Evolutionary conservation across 1,140 invertebrate species (phyloP), one percentile per base, ranked within the genome.

Genomic region (Plutomurus gul): DNA sequence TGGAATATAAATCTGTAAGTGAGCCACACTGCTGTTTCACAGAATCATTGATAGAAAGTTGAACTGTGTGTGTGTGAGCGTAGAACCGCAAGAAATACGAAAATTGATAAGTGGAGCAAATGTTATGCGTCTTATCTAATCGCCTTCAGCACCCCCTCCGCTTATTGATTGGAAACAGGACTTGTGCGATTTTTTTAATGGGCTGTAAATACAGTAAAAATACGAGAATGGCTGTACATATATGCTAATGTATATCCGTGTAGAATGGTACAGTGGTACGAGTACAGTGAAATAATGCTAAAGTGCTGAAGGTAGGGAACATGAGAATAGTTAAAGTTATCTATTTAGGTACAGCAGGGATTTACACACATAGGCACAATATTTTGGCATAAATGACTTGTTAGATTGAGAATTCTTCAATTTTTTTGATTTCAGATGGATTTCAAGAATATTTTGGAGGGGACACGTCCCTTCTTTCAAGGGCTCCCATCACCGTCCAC

Each of bases 361-460:
- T n/a, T n/a, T n/a, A n/a, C n/a, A n/a, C n/a, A n/a, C n/a, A n/a
- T n/a, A n/a, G n/a, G n/a, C n/a, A n/a, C n/a, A n/a, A n/a, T n/a
- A n/a, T n/a, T n/a, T n/a, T n/a, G n/a, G n/a, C n/a, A n/a, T n/a
- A n/a, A n/a, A n/a, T n/a, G n/a, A n/a, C n/a, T n/a, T n/a, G n/a
- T n/a, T n/a, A n/a, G n/a, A 49, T 30, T 65, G 30, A 65, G 5
- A 30, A n/a, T 36, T 5, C 18, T 60, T 65, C n/a, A n/a, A n/a
- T 16, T 4, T 10, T 4, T 36, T 36, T 65, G 4, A 16, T 49
- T 74, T 1, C 25, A 83, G 80, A 83, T 83, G 82, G 82, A 83
- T 81, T 83, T 79, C 78, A 83, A 81, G 73, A 81, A 83, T 73
- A 81, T 83, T 60, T 39, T 83, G 36, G 82, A 83, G 73, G 82